Percentiles rank a stretch among this genome's conserved stretches.
These are phyloP conservation scores for Argynnis bischoffii DNA, from an alignment of 2,888 invertebrate species.

Conservation along the genomic window DNA sequence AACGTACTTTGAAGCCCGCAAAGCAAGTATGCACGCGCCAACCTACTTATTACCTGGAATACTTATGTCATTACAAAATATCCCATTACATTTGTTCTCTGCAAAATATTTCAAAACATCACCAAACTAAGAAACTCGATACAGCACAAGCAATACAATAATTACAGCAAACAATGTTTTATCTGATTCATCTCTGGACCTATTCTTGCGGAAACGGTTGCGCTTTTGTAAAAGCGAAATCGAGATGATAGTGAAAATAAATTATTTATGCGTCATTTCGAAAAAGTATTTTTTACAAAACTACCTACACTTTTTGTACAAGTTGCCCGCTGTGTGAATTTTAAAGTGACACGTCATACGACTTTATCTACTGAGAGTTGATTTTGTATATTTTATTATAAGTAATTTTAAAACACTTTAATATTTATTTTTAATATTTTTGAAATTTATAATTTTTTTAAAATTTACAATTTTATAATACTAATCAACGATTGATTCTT, in stretches of 20 bases:
- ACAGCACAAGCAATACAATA: constrained; percentile 60
- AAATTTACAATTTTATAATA: too few species aligned
- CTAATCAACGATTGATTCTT: too few species aligned
- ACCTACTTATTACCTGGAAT: constrained; percentile 25
- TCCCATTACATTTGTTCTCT: constrained; percentile 57
- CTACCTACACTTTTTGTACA: background rate
- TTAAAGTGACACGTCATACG: too few species aligned
- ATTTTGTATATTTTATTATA: too few species aligned
- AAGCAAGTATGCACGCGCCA: constrained; percentile 13
- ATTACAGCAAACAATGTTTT: constrained; percentile 69
- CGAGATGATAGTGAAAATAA: constrained; percentile 22
- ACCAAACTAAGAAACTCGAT: constrained; percentile 50
- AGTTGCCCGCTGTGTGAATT: background rate
- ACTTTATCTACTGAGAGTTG: too few species aligned
- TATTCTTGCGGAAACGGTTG: constrained; percentile 46
- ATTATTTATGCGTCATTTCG: constrained; percentile 17
- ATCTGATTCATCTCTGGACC: constrained; percentile 49
- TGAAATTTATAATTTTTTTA: too few species aligned
- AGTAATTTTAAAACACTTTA: too few species aligned
- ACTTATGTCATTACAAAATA: constrained; percentile 57
- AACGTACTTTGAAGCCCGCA: background rate
- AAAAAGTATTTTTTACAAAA: background rate
- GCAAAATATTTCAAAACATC: constrained; percentile 60
- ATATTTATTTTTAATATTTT: too few species aligned
- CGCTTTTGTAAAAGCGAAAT: constrained; percentile 22